Evolutionary conservation across 2,113 vertebrate species (phyloP), one percentile per base, ranked within the genome.

Genomic region (Tiliqua scincoides): DNA sequence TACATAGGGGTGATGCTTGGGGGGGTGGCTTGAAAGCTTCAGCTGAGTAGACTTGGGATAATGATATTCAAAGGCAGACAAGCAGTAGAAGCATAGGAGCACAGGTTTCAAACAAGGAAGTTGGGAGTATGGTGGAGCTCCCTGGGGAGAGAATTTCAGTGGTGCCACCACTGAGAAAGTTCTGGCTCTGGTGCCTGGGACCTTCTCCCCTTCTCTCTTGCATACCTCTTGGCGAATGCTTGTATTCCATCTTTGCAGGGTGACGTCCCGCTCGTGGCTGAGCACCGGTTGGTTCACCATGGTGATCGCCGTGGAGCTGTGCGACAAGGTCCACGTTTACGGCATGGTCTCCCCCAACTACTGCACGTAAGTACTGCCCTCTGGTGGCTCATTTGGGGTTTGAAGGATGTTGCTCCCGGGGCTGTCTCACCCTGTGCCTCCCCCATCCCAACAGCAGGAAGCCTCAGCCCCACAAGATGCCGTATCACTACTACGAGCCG

Each of bases 271-370:
- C 72, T 99, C 99, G 0, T 99, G 99, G 99, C 88, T 99, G 91
- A 99, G 99, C 96, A 99, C 99, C 0, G 99, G 99, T 87, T 99
- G 99, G 99, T 99, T 99, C 95, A 99, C 99, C 89, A 99, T 99
- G 99, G 99, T 98, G 93, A 98, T 99, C 0, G 98, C 98, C 0
- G 97, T 99, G 59, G 98, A 99, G 91, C 89, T 98, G 78, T 99
- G 99, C n/a, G 98, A 99, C 59, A 96, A 94, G 0, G 97, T 99
- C 86, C 98, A 98, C 5, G 98, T 99, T 23, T 99, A 99, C 0
- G 99, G 99, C 90, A 99, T 99, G 99, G 98, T 99, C 77, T 98
- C 98, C 1, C 97, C 98, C 0, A 96, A 94, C 95, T 96, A 99
- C 95, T 99, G 99, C 82, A 96, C 97, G 99, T 99, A 91, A 97